Conservation (phyloP, 2,113 vertebrate genomes). For the mouse (Mus musculus) region GRCm39 chr4:107624001-107624500, state of each 20-base stretch:
- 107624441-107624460: background rate
- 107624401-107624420: background rate
- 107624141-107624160: background rate
- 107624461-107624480: conserved; percentile 11
- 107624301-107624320: too few relatives aligned
- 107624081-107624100: background rate
- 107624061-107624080: background rate
- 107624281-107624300: too few relatives aligned
- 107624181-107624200: background rate
- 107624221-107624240: background rate
- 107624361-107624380: too few relatives aligned
- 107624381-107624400: background rate
- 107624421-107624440: background rate
- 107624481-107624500: background rate
- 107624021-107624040: background rate
- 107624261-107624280: too few relatives aligned
- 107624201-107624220: background rate
- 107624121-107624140: background rate
- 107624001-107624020: background rate
- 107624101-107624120: background rate
- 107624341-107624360: too few relatives aligned
- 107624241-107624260: too few relatives aligned
- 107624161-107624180: conserved; percentile 5
- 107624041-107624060: background rate
- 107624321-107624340: too few relatives aligned